These are phyloP conservation scores for Miltochrista miniata DNA, from an alignment of 2,888 invertebrate genomes.

Conservation along the genomic window DNA sequence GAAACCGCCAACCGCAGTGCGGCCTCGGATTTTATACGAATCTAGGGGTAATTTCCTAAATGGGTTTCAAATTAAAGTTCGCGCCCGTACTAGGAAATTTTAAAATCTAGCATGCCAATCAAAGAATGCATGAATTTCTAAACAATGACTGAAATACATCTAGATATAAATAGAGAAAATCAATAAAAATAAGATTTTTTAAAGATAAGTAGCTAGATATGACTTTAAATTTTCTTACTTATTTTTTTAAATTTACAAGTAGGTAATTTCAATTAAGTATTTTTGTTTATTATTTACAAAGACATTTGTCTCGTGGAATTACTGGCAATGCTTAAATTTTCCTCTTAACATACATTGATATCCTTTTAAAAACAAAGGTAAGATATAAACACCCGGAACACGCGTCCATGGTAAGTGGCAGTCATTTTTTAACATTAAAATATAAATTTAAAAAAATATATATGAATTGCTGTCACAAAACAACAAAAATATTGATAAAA, in stretches of 20 bases:
- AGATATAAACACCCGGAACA: too few species aligned
- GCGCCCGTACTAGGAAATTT: neutral
- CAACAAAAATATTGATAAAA: neutral
- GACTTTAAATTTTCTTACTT: too few species aligned
- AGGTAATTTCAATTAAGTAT: neutral
- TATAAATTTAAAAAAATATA: too few species aligned
- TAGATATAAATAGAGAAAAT: neutral
- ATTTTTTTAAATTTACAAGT: neutral
- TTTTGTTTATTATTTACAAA: constrained; percentile 6
- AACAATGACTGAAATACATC: neutral
- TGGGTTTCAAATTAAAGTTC: too few species aligned
- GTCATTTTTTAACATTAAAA: too few species aligned
- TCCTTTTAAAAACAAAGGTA: too few species aligned
- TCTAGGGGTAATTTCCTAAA: too few species aligned
- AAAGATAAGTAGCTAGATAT: too few species aligned
- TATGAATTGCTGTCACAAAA: too few species aligned
- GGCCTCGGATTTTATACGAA: too few species aligned
- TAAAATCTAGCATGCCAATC: constrained; percentile 1
- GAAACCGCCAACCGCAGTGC: too few species aligned
- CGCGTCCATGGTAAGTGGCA: too few species aligned
- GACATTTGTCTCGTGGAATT: neutral
- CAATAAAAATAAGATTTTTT: neutral
- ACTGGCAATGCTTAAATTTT: constrained; percentile 5
- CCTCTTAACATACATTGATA: constrained; percentile 2
- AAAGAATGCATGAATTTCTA: neutral